Conservation (phyloP, 2,797 vertebrate species). For the Iguana delicatissima region DNA sequence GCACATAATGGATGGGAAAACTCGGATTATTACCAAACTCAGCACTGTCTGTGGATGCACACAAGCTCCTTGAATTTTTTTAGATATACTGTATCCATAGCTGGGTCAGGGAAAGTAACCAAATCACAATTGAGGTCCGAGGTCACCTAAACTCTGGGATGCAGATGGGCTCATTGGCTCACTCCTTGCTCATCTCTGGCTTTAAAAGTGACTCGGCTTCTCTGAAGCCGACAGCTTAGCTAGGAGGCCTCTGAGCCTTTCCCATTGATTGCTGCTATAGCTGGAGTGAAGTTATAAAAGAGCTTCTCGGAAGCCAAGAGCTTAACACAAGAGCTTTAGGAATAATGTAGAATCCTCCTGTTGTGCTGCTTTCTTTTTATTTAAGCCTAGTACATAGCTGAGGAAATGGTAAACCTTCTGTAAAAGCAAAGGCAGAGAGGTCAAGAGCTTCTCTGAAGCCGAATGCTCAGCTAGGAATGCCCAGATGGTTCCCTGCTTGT, state of each 20-base stretch:
- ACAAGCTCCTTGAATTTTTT: background rate
- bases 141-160: too few species aligned
- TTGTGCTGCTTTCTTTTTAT: background rate
- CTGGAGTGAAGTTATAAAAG: background rate
- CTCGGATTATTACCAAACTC: too few species aligned
- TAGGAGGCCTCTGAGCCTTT: background rate
- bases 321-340: background rate
- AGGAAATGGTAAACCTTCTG: background rate
- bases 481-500: background rate
- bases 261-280: too few species aligned
- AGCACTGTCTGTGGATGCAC: background rate
- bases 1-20: too few species aligned
- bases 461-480: background rate
- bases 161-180: background rate
- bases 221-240: too few species aligned
- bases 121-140: background rate
- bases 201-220: background rate
- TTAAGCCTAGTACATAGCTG: accelerated
- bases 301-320: background rate
- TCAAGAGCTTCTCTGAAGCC: too few species aligned
- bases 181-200: background rate
- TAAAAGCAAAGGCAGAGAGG: too few species aligned
- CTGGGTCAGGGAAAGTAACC: background rate
- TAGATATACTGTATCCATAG: background rate
- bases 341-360: too few species aligned